These are phyloP conservation scores for Glaucomys volans DNA, from an alignment of 2,113 vertebrate genomes.

Conservation along the genomic window DNA sequence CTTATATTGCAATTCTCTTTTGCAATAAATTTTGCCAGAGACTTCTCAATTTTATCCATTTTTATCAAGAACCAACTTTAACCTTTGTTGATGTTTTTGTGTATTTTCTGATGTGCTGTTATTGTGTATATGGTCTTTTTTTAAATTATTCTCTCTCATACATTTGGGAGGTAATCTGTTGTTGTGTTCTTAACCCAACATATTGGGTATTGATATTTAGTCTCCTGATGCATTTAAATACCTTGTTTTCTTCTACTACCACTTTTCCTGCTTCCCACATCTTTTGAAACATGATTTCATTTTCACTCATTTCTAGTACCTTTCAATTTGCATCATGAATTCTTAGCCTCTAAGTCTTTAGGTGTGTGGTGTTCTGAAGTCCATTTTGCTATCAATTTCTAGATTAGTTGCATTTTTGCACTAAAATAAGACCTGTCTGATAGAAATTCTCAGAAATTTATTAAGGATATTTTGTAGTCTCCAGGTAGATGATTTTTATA, in stretches of 20 bases:
- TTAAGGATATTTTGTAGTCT: not conserved
- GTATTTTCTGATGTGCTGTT: not conserved
- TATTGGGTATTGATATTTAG: not conserved
- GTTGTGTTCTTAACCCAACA: not conserved
- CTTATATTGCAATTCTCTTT: not conserved
- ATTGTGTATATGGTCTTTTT: not conserved
- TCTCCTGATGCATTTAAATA: not conserved
- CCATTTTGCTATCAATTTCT: not conserved
- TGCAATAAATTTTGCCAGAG: not conserved
- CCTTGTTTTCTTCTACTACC: not conserved
- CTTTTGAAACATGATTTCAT: conserved; percentile 6
- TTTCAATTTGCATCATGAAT: not conserved
- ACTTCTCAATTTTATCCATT: not conserved
- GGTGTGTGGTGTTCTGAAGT: not conserved
- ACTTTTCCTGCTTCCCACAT: not conserved
- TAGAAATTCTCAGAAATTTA: not conserved
- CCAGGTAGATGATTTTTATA: not conserved
- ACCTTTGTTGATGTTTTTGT: not conserved
- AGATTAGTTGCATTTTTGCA: not conserved
- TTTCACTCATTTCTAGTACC: not conserved
- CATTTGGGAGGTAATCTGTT: not conserved
- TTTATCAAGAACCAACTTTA: not conserved
- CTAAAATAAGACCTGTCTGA: not conserved
- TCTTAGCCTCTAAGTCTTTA: not conserved
- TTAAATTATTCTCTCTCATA: not conserved